phyloP scores from a whole-genome alignment of 2,113 vertebrate genomes.

The Nothoprocta pentlandii region DNA sequence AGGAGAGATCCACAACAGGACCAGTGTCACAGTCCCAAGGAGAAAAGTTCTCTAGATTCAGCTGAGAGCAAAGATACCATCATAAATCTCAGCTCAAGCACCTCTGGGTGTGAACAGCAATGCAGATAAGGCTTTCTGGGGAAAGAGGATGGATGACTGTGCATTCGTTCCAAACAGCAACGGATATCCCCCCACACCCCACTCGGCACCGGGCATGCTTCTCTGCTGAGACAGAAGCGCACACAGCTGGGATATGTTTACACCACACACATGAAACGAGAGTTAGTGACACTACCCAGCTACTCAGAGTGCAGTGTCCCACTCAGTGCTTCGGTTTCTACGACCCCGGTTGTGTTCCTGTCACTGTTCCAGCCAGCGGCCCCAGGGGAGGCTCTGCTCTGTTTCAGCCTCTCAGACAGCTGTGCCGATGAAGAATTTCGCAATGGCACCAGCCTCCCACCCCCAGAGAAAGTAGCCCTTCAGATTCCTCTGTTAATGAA shows the following conservation, averaged over 20 bases:
- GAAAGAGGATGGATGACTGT: background rate
- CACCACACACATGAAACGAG: background rate
- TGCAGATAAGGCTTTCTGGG: background rate
- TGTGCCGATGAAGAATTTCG: conserved; percentile 22
- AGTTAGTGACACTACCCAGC: background rate
- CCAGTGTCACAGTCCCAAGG: background rate
- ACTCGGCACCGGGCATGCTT: background rate
- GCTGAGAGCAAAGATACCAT: conserved; percentile 2
- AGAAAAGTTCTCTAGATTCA: background rate
- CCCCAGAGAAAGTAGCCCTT: conserved; percentile 35
- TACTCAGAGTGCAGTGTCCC: background rate
- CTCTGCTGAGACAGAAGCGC: background rate
- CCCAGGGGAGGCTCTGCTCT: conserved; percentile 18
- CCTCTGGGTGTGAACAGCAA: background rate
- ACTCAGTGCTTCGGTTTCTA: accelerated
- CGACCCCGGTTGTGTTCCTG: background rate
- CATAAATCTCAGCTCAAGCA: conserved; percentile 22
- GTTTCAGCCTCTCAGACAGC: conserved; percentile 29
- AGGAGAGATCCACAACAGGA: conserved; percentile 32
- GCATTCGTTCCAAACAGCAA: background rate
- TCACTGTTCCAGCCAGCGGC: background rate
- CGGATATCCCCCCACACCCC: background rate
- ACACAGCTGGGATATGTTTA: background rate
- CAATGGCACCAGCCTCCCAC: conserved; percentile 22
- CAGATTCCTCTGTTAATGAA: conserved; percentile 52